These are phyloP conservation scores for Eupithecia centaureata DNA, from an alignment of 2,888 invertebrate genomes.

Conservation along the genomic window DNA sequence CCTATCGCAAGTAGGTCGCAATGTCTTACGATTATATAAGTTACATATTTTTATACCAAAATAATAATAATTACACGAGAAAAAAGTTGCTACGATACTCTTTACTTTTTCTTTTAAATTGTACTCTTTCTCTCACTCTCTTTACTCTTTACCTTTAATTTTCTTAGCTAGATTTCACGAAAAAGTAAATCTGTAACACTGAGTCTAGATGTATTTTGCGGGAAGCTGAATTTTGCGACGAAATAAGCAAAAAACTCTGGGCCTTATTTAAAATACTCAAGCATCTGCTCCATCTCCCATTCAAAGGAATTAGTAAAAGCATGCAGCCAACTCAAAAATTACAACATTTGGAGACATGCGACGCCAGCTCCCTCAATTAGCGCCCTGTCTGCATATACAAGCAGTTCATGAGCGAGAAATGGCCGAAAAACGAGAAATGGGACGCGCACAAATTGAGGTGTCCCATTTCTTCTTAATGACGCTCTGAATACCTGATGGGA, in stretches of 20 bases:
- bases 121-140: too few relatives aligned
- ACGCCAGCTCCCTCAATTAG: conserved; percentile 3
- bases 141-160: too few relatives aligned
- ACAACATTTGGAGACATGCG: conserved; percentile 18
- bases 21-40: not conserved
- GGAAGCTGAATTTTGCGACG: not conserved
- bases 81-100: not conserved
- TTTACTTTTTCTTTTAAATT: too few relatives aligned
- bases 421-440: conserved; percentile 21
- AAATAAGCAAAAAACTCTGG: not conserved
- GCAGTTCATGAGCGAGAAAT: conserved; percentile 6
- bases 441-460: conserved; percentile 25
- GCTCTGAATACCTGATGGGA: conserved; percentile 30
- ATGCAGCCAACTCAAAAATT: conserved; percentile 10
- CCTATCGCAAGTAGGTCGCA: too few relatives aligned
- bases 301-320: not conserved
- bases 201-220: not conserved
- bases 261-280: not conserved
- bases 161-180: too few relatives aligned
- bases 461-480: conserved; percentile 29
- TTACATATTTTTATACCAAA: not conserved
- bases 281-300: not conserved
- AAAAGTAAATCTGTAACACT: not conserved
- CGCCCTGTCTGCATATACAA: not conserved
- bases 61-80: not conserved